Base-by-base conservation (phyloP, 2,113 vertebrate species). In the Chauna torquata region DNA sequence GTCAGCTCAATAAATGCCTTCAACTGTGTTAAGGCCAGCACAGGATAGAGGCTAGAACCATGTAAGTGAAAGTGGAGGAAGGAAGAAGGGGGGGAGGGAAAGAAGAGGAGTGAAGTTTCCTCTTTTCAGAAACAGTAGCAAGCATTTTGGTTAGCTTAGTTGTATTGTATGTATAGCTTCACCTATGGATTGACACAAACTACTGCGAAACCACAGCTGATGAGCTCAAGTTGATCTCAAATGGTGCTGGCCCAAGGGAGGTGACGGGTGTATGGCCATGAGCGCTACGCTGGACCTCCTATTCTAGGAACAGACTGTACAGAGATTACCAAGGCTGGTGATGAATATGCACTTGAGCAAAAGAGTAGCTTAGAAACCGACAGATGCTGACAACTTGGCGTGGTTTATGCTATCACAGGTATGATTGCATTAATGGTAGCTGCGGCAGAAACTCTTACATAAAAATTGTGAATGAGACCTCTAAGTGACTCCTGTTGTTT, bases 401-500 rank as follows among this genome's bases (percentile, higher is more conserved):
- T 76, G 40, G 58, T 47, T 87, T 94, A 14, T 80, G 47, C 78
- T 88, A 52, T 64, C 14, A 5, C 4, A 70, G 66, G 36, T 93
- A 7, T n/a, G 66, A 82, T 57, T 86, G 36, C 57, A 16, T 82
- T 80, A 94, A 88, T 62, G 49, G 36, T 72, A 80, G 49, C 42
- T 14, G 20, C 2, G 25, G 25, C 58, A 92, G 78, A 89, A 95
- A 66, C 45, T 59, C 91, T 89, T 69, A 69, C 86, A n/a, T 90
- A 92, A 45, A 81, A 92, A 62, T 42, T 38, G 76, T 87, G 69
- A 62, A 52, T 76, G 74, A 77, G 44, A 54, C 74, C 2, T 24
- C 68, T 85, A 77, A 87, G 66, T 80, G 75, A 40, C 42, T 94
- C 23, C n/a, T 14, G 16, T 81, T 86, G 74, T 95, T 92, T 93